These are phyloP conservation scores for Gnathonemus longibarbis DNA, from an alignment of 2,113 vertebrate genomes.

Conservation along the genomic window DNA sequence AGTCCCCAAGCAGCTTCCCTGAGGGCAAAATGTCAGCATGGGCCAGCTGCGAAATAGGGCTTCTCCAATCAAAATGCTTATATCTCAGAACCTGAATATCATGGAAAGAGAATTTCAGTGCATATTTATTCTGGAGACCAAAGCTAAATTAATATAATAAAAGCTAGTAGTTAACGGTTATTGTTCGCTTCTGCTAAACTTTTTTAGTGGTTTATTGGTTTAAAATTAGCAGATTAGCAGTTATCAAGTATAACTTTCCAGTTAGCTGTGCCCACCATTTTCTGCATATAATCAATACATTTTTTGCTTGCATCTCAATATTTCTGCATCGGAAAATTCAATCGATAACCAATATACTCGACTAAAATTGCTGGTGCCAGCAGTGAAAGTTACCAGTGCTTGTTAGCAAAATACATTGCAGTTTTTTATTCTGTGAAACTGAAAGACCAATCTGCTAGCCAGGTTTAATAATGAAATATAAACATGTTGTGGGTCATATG, in stretches of 20 bases:
- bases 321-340: neutral
- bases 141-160: neutral
- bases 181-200: neutral
- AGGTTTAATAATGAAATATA: neutral
- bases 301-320: neutral
- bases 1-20: neutral
- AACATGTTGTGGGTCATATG: neutral
- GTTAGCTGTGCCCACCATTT: neutral
- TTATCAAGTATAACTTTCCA: neutral
- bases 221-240: neutral
- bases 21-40: neutral
- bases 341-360: neutral
- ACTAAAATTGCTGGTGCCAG: neutral
- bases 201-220: neutral
- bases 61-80: neutral
- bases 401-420: neutral
- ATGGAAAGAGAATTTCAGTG: neutral
- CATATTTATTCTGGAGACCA: neutral
- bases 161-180: neutral
- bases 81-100: neutral
- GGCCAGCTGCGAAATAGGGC: neutral
- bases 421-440: neutral
- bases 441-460: neutral
- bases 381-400: neutral
- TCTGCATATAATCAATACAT: neutral